phyloP scores from a whole-genome alignment of 2,113 vertebrate species.

The Sclerurus mexicanus region DNA sequence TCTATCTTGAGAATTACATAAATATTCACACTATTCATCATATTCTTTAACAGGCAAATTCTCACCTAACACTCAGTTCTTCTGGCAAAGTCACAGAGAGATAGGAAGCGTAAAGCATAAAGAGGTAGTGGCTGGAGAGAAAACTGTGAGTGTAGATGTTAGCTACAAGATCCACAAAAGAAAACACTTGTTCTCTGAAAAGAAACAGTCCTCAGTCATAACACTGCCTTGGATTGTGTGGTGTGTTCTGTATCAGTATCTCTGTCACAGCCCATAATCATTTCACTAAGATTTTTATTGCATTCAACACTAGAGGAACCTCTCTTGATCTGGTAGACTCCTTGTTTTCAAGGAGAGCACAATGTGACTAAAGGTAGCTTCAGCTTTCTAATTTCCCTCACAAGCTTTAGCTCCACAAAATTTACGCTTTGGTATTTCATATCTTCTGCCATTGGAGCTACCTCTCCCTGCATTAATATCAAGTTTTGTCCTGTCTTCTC shows the following conservation, averaged over 20 bases:
- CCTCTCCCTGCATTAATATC: neutral
- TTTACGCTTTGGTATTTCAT: neutral
- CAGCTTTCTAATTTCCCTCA: neutral
- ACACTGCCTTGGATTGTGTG: too few species aligned
- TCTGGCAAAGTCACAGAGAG: neutral
- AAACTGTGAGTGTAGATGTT: neutral
- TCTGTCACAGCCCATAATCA: neutral
- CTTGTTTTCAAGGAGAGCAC: neutral
- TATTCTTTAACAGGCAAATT: neutral
- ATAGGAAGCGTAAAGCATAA: neutral
- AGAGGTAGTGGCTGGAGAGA: neutral
- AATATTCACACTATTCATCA: neutral
- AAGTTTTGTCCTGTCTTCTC: neutral
- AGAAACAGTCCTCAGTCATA: neutral
- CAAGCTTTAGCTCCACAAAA: neutral
- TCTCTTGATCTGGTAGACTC: neutral
- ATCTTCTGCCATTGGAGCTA: neutral
- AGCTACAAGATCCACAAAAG: neutral
- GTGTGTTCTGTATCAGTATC: neutral
- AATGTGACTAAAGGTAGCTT: neutral
- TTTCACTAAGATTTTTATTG: neutral
- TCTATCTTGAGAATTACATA: neutral
- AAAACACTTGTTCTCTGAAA: neutral
- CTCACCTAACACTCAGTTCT: neutral
- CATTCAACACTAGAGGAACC: neutral